A percentile compares a stretch with the other conserved stretches of the same genome.
Evolutionary conservation across 2,888 invertebrate species (phyloP).

Genomic region (Panopea generosa): DNA sequence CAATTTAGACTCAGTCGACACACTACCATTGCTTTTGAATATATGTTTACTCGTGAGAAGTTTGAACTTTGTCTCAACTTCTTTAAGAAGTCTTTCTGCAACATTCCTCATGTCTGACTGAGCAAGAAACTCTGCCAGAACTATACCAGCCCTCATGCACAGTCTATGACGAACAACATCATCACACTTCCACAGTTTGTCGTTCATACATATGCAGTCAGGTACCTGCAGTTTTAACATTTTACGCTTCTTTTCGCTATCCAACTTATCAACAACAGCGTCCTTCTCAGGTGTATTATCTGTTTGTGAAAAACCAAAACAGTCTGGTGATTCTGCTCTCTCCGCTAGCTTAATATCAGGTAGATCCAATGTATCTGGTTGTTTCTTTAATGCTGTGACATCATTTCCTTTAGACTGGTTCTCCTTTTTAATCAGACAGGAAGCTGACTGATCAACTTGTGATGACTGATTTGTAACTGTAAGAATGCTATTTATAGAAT

Average conservation of each 20-base stretch:
- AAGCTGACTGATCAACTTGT: conserved; percentile 4
- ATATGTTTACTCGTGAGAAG: not conserved
- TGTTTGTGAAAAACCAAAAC: conserved; percentile 51
- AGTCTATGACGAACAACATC: conserved; percentile 42
- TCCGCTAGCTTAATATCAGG: not conserved
- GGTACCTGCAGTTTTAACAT: conserved; percentile 38
- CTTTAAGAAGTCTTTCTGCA: conserved; percentile 27
- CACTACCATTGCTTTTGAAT: not conserved
- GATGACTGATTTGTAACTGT: no score
- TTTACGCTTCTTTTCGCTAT: conserved; percentile 35
- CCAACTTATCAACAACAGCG: conserved; percentile 18
- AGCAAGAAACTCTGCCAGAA: conserved; percentile 46
- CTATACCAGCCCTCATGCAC: conserved; percentile 50
- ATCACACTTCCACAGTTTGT: not conserved
- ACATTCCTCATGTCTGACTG: conserved; percentile 30
- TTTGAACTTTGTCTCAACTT: conserved; percentile 28
- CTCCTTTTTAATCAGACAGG: not conserved
- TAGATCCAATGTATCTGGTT: not conserved
- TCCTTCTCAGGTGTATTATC: conserved; percentile 43
- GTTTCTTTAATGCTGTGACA: not conserved
- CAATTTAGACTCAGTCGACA: not conserved
- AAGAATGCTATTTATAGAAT: conserved; percentile 19
- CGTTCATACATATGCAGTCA: conserved; percentile 47
- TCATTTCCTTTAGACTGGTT: conserved; percentile 7
- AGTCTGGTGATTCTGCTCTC: conserved; percentile 11